Conservation (phyloP, 2,888 invertebrate species). For the Parnassius smintheus region DNA sequence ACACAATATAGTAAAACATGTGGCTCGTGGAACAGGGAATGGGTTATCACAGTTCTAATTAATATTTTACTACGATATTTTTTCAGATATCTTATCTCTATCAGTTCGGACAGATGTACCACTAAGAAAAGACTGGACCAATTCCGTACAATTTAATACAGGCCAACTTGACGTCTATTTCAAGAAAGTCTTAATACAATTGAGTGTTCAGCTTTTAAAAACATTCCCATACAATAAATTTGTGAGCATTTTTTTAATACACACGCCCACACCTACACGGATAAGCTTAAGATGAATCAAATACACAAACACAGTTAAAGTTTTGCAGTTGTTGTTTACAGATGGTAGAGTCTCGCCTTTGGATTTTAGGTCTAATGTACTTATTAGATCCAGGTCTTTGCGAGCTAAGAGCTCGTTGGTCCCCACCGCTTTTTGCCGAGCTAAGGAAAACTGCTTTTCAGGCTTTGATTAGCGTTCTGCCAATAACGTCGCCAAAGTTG, state of each 20-base stretch:
- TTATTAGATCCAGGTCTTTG: conserved; percentile 61
- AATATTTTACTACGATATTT: background rate
- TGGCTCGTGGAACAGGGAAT: too few species aligned
- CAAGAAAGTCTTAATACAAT: conserved; percentile 57
- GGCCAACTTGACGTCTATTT: conserved; percentile 56
- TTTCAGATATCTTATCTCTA: conserved; percentile 57
- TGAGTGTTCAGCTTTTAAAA: conserved; percentile 56
- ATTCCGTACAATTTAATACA: conserved; percentile 49
- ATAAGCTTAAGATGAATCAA: too few species aligned
- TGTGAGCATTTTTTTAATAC: conserved; percentile 46
- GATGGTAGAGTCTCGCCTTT: conserved; percentile 54
- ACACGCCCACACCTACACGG: too few species aligned
- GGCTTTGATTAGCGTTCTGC: conserved; percentile 54
- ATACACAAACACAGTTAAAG: background rate
- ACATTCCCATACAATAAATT: conserved; percentile 49
- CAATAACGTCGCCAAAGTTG: conserved; percentile 37
- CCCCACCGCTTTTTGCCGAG: conserved; percentile 55
- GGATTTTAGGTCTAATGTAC: conserved; percentile 65
- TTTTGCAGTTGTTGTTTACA: conserved; percentile 34
- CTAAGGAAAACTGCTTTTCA: conserved; percentile 57
- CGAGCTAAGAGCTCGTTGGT: conserved; percentile 52
- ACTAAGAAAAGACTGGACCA: conserved; percentile 49
- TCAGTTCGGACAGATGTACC: conserved; percentile 64
- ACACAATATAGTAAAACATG: too few species aligned
- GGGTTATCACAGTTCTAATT: too few species aligned